Base-by-base conservation (phyloP, 1,140 invertebrate genomes). In the Druon quercuslanigerum region DNA sequence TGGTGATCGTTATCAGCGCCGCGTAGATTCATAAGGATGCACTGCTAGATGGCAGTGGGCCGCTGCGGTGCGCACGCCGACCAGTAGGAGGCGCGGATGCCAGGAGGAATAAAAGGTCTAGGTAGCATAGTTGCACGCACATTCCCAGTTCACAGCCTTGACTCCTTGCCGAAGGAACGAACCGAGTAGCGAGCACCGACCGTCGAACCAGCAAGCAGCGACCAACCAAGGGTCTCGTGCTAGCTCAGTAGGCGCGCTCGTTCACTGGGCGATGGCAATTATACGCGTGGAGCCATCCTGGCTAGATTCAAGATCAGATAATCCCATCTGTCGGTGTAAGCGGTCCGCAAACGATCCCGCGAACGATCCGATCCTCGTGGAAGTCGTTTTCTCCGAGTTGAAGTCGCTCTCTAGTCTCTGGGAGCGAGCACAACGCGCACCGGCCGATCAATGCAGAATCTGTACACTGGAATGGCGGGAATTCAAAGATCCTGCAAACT, bases 261-360 rank as follows among this genome's bases (percentile, higher is more conserved):
- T 77, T 72, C 75, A 78, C 78, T 78, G 81, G 79, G 72, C 84
- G 84, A 85, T 88, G 87, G 87, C 87, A 89, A 90, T 90, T 90
- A 90, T 88, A 90, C 87, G 85, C 83, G 84, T 81, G 83, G 82
- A 89, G 87, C 85, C 86, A 87, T 90, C 84, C 85, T 81, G 85
- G 83, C 87, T 89, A 88, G 86, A 90, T 89, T 90, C 86, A 85
- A 88, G 87, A 89, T 88, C 88, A 89, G 88, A 89, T 89, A 89
- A 88, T 89, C 85, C 85, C 87, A 88, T 87, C 87, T 88, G 88
- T 90, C 89, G 88, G 87, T 87, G 84, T 87, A 88, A 88, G 84
- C 85, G 86, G 79, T 81, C 83, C 84, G 85, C 86, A 86, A 86
- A 86, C 85, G 85, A 87, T 87, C 86, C 86, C 84, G 83, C 84